These are phyloP conservation scores for Papilio demoleus DNA, from an alignment of 2,888 invertebrate genomes.

Conservation along the genomic window DNA sequence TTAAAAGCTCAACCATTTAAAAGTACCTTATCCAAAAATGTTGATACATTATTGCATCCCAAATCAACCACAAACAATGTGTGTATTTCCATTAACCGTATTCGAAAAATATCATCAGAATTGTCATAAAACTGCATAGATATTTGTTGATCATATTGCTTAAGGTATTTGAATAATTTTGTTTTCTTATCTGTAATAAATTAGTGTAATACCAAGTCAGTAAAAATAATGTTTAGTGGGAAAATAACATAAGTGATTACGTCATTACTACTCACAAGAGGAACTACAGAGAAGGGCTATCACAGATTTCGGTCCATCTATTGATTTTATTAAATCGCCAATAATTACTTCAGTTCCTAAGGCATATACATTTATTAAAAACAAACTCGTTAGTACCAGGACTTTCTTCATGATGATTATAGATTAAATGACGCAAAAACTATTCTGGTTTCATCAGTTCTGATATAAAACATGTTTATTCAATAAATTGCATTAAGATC, in stretches of 20 bases:
- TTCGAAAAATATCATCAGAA: slow-evolving; percentile 47
- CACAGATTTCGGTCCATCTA: slow-evolving; percentile 59
- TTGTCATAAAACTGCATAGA: slow-evolving; percentile 57
- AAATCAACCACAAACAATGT: slow-evolving; percentile 65
- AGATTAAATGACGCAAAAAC: slow-evolving; percentile 26
- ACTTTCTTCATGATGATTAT: slow-evolving; percentile 31
- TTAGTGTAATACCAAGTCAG: slow-evolving; percentile 18
- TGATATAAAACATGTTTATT: slow-evolving; percentile 48
- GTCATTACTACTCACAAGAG: slow-evolving; percentile 54
- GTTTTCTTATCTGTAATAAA: slow-evolving; percentile 59
- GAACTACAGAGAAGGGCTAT: slow-evolving; percentile 64
- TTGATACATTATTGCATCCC: slow-evolving; percentile 56
- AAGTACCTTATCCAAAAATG: slow-evolving; percentile 56
- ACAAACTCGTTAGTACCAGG: slow-evolving; percentile 26
- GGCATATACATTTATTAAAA: slow-evolving; percentile 46
- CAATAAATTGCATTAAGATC: slow-evolving; percentile 45
- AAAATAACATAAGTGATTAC: not conserved
- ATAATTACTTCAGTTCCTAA: slow-evolving; percentile 50
- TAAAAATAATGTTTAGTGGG: not conserved
- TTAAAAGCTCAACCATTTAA: not conserved
- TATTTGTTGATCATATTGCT: slow-evolving; percentile 50
- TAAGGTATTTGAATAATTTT: slow-evolving; percentile 55
- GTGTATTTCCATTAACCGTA: slow-evolving; percentile 58
- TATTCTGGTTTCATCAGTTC: slow-evolving; percentile 25
- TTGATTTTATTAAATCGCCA: slow-evolving; percentile 59